Percentiles rank a stretch among this genome's conserved stretches.
phyloP scores from a whole-genome alignment of 1,140 invertebrate species.

The Drosophila navojoa region DNA sequence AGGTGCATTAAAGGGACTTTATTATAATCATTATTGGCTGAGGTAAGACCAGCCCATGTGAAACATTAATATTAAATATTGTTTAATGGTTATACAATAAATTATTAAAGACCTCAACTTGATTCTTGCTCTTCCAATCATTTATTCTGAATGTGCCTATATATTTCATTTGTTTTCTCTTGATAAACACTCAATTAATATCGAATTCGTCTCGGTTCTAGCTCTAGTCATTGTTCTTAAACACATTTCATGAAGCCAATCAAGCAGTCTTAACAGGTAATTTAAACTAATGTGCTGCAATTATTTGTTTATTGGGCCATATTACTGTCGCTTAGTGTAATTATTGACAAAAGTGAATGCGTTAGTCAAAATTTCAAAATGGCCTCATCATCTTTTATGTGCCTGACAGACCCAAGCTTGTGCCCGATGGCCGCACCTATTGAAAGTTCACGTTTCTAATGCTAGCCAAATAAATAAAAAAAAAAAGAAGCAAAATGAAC shows the following conservation, averaged over 20 bases:
- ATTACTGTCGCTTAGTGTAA: slow-evolving; percentile 65
- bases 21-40: too few relatives aligned
- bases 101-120: too few relatives aligned
- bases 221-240: too few relatives aligned
- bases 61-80: slow-evolving; percentile 10
- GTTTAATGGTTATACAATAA: too few relatives aligned
- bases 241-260: too few relatives aligned
- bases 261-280: slow-evolving; percentile 9
- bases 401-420: not conserved
- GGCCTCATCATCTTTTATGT: slow-evolving; percentile 79
- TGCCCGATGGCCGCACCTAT: slow-evolving; percentile 55
- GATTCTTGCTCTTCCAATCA: too few relatives aligned
- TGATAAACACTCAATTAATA: too few relatives aligned
- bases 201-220: too few relatives aligned
- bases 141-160: too few relatives aligned
- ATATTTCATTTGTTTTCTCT: too few relatives aligned
- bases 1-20: too few relatives aligned
- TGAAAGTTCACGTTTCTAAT: slow-evolving; percentile 70
- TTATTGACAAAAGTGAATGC: slow-evolving; percentile 50
- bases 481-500: slow-evolving; percentile 11
- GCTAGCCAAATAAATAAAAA: slow-evolving; percentile 32
- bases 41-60: too few relatives aligned
- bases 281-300: slow-evolving; percentile 16
- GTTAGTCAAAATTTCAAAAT: slow-evolving; percentile 59
- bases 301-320: slow-evolving; percentile 61